Base-by-base conservation (phyloP, 2,797 vertebrate genomes). In the Syndactyla subalaris region DNA sequence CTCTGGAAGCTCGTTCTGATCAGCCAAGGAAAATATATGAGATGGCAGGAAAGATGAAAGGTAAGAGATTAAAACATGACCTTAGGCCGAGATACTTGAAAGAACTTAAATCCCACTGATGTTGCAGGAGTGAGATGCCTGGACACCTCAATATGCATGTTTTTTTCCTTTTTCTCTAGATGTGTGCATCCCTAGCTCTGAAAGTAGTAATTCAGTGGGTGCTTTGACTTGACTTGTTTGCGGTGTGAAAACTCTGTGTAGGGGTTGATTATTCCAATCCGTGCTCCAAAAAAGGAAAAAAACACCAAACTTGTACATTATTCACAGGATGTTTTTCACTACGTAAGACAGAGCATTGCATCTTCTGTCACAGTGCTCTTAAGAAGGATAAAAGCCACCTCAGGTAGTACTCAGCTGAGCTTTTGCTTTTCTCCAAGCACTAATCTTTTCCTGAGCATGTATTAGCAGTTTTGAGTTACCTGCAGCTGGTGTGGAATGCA, bases 31-130 rank as follows among this genome's bases (percentile, higher is more conserved):
- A 98, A 95, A 97, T 98, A 51, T 99, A 99, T 27, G 98, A 99
- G 94, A 79, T 98, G 88, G 99, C 99, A 45, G 99, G 99, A 57
- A 98, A 98, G 95, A 99, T 99, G 99, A 98, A 99, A 97, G 99
- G 99, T 99, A 92, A 94, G 95, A 89, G 62, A 76, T 65, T 62
- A 81, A 92, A 92, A 82, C 12, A 15, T n/a, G 19, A 85, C 73
- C 32, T 48, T 87, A 75, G 62, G 29, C 39, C 67, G 76, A 85
- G 71, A 30, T 32, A 76, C 48, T 55, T 79, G 19, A 68, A 89
- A 52, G 36, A 79, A 29, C 21, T 91, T 51, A 58, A 89, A 32
- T 63, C 48, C 8, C 39, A 48, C 16, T 63, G 48, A 59, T 76
- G 43, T 27, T 52, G 48, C 58, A 70, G 36, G n/a, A 86, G 11